A percentile compares a stretch with the other conserved stretches of the same genome.
These are phyloP conservation scores for Periophthalmus magnuspinnatus DNA, from an alignment of 2,797 vertebrate species.

Conservation along the genomic window DNA sequence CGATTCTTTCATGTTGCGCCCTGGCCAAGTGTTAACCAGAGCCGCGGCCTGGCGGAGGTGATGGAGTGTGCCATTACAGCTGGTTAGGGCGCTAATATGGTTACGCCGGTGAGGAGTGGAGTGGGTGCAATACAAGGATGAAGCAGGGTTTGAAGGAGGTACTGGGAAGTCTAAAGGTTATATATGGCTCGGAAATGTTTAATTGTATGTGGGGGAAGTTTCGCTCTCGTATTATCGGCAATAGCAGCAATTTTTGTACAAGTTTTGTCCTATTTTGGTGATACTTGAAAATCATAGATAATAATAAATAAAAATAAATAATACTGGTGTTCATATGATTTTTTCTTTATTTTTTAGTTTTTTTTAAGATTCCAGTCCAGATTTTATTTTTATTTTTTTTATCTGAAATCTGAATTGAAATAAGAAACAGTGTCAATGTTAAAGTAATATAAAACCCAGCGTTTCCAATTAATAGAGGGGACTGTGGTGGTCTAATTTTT, in stretches of 20 bases:
- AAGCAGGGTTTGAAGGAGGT: slow-evolving; percentile 16
- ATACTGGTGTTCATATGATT: neutral
- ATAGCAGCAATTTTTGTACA: neutral
- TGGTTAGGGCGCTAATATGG: slow-evolving; percentile 41
- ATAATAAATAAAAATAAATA: neutral
- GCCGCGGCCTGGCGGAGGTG: slow-evolving; percentile 30
- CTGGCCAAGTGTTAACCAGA: slow-evolving; percentile 48
- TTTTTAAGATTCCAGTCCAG: no score
- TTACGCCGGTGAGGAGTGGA: slow-evolving; percentile 24
- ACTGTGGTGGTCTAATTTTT: no score
- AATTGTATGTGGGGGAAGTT: neutral
- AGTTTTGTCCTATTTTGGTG: neutral
- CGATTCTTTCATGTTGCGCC: slow-evolving; percentile 8
- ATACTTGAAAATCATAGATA: no score
- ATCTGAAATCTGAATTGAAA: neutral
- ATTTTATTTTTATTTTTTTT: no score
- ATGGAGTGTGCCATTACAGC: slow-evolving; percentile 64
- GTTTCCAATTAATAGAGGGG: no score
- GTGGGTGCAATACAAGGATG: slow-evolving; percentile 26
- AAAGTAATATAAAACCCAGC: neutral
- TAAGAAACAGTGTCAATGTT: neutral
- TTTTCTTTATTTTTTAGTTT: no score
- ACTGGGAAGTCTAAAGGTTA: slow-evolving; percentile 9
- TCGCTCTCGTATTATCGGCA: neutral
- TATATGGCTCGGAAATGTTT: neutral